These are phyloP conservation scores for Ochropleura plecta DNA, from an alignment of 2,888 invertebrate genomes.

Conservation along the genomic window DNA sequence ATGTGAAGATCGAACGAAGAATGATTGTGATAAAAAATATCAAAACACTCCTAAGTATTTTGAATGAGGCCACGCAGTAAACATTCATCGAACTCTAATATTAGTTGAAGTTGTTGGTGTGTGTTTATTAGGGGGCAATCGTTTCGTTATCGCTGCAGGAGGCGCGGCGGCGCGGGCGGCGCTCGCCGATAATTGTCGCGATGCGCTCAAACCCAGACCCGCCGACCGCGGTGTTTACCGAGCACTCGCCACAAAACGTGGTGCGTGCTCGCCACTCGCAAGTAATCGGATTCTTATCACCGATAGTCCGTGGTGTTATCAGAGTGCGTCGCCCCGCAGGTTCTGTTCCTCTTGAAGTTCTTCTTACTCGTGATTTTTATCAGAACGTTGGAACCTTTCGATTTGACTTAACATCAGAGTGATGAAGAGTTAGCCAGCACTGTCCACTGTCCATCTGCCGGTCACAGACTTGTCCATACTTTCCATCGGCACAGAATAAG, in stretches of 20 bases:
- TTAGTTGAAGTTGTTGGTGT: neutral
- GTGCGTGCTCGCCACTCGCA: neutral
- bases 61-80: conserved; percentile 6
- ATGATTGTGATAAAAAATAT: neutral
- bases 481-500: too few species aligned
- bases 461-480: neutral
- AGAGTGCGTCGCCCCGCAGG: conserved; percentile 1
- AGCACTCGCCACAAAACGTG: neutral
- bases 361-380: neutral
- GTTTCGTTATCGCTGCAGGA: conserved; percentile 12
- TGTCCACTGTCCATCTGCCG: neutral
- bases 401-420: neutral
- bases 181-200: conserved; percentile 5
- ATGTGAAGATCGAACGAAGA: neutral
- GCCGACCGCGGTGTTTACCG: neutral
- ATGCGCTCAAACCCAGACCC: neutral
- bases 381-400: neutral
- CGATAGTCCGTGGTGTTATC: neutral
- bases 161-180: neutral
- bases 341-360: neutral
- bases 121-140: neutral
- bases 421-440: too few species aligned
- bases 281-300: conserved; percentile 25
- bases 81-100: conserved; percentile 1
- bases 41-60: neutral